Evolutionary conservation across 2,888 invertebrate genomes (phyloP).

Genomic region (Macaria notata): DNA sequence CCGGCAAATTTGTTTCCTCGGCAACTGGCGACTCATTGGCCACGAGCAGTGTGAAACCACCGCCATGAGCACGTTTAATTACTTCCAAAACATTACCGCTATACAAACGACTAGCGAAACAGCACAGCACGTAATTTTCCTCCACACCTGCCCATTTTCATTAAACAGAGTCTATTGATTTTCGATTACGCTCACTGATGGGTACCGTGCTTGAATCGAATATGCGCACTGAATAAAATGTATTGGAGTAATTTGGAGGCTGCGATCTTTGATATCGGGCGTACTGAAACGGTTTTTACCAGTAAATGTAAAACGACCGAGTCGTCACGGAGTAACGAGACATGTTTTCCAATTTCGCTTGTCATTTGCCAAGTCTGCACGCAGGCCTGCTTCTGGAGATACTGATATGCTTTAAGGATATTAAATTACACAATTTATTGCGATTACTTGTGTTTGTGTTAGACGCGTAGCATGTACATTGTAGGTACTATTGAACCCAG

Average conservation of each 20-base stretch:
- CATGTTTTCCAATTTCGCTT: constrained; percentile 13
- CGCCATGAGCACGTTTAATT: constrained; percentile 23
- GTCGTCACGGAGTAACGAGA: constrained; percentile 20
- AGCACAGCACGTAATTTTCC: constrained; percentile 32
- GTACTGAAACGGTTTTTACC: constrained; percentile 14
- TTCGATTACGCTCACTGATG: constrained; percentile 43
- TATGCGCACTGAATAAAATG: constrained; percentile 29
- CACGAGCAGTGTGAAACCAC: constrained; percentile 4
- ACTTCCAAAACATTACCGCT: constrained; percentile 20
- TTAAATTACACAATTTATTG: no score
- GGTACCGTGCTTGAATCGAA: constrained; percentile 28
- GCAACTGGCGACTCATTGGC: not conserved
- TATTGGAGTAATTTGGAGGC: constrained; percentile 15
- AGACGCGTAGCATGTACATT: no score
- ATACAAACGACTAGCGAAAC: constrained; percentile 25
- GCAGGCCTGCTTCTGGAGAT: constrained; percentile 3
- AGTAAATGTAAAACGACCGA: constrained; percentile 19
- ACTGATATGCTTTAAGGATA: constrained; percentile 21
- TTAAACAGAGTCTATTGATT: constrained; percentile 48
- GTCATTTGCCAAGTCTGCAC: constrained; percentile 5
- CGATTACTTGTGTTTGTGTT: no score
- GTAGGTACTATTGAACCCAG: no score
- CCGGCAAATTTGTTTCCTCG: not conserved
- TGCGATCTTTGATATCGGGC: constrained; percentile 15
- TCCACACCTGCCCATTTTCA: constrained; percentile 39